These are phyloP conservation scores for Lophotriccus pileatus DNA, from an alignment of 2,797 vertebrate species.

Conservation along the genomic window DNA sequence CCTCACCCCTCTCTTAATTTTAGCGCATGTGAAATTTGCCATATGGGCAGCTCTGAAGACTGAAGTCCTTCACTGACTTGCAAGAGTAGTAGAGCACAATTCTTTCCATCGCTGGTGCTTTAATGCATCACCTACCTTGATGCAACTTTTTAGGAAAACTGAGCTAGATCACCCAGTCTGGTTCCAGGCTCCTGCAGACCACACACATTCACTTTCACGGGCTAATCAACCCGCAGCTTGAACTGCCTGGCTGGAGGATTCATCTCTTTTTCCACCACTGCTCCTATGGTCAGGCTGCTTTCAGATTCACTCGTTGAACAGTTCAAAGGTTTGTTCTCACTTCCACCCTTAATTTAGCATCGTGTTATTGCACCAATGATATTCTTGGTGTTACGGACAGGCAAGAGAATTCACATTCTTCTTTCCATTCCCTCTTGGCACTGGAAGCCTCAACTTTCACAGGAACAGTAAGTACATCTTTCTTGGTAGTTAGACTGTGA, in stretches of 20 bases:
- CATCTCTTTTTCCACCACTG: background rate
- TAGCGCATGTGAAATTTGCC: conserved; percentile 29
- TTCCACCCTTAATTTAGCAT: background rate
- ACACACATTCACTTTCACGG: background rate
- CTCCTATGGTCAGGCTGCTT: background rate
- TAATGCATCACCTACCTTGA: background rate
- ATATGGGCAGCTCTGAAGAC: conserved; percentile 12
- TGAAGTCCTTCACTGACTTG: background rate
- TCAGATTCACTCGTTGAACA: background rate
- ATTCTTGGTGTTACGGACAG: background rate
- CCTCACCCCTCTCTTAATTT: conserved; percentile 30
- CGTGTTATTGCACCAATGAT: background rate
- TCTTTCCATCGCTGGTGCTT: background rate
- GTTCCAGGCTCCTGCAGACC: background rate
- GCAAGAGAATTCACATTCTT: background rate
- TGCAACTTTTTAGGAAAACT: background rate
- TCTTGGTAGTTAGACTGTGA: background rate
- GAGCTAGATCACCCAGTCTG: background rate
- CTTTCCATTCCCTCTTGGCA: background rate
- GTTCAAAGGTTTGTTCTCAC: background rate
- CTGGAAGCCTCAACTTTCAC: background rate
- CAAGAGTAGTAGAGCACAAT: background rate
- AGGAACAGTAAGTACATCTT: background rate
- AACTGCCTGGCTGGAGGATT: background rate
- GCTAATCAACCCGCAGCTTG: background rate